phyloP scores from a whole-genome alignment of 2,888 invertebrate species.

The Emmelina monodactyla region DNA sequence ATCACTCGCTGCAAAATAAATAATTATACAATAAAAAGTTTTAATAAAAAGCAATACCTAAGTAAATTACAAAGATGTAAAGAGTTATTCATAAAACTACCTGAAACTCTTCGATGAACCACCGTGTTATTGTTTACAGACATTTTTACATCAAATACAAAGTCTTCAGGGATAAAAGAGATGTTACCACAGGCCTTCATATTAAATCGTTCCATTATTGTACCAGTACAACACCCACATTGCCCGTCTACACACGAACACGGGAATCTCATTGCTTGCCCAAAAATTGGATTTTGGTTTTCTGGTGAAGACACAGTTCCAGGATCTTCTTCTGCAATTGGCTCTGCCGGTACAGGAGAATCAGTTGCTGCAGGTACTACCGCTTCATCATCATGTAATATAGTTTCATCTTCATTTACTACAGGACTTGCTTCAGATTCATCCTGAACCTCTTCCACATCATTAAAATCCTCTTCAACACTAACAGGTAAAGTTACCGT shows the following conservation, averaged over 20 bases:
- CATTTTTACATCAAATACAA: conserved; percentile 77
- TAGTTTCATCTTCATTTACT: conserved; percentile 21
- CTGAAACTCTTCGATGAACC: conserved; percentile 76
- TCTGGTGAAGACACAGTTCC: conserved; percentile 17
- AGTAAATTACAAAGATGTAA: neutral
- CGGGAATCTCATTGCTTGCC: conserved; percentile 63
- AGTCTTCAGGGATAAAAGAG: conserved; percentile 82
- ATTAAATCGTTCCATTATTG: conserved; percentile 68
- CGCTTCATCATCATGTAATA: conserved; percentile 20
- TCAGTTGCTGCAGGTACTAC: conserved; percentile 15
- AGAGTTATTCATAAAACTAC: conserved; percentile 40
- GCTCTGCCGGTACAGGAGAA: neutral
- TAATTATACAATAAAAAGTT: neutral
- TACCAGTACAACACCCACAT: conserved; percentile 75
- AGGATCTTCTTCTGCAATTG: conserved; percentile 1
- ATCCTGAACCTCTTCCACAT: conserved; percentile 23
- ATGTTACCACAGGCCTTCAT: conserved; percentile 83
- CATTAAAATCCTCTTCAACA: conserved; percentile 28
- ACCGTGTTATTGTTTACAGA: conserved; percentile 76
- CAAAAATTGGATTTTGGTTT: conserved; percentile 19
- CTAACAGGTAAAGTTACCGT: conserved; percentile 49
- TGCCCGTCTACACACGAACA: conserved; percentile 69
- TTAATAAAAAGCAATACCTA: neutral
- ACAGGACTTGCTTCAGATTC: conserved; percentile 23
- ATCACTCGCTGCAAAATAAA: conserved; percentile 69